Conservation (phyloP, 2,797 vertebrate genomes). For the Eremophila alpestris region DNA sequence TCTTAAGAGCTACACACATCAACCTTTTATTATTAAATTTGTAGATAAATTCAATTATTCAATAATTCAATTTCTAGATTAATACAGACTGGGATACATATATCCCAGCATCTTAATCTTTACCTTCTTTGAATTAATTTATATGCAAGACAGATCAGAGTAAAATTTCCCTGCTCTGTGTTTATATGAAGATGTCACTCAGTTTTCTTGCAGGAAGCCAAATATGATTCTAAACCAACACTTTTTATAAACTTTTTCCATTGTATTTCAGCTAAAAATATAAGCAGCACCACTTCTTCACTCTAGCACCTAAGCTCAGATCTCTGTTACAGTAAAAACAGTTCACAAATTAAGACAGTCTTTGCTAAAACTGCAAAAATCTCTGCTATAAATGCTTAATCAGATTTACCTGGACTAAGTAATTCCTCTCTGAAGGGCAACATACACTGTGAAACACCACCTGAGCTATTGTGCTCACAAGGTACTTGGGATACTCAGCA, state of each 20-base stretch:
- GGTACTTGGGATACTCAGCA: background rate
- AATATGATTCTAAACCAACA: background rate
- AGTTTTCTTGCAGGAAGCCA: background rate
- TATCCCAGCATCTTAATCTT: background rate
- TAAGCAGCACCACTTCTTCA: background rate
- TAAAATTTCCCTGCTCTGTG: background rate
- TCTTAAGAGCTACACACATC: background rate
- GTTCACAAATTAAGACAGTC: background rate
- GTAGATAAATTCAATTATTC: background rate
- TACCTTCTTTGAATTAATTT: background rate
- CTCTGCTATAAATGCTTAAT: background rate
- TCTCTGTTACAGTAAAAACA: background rate
- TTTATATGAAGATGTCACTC: background rate
- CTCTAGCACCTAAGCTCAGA: background rate
- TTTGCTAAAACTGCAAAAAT: background rate
- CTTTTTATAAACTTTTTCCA: background rate
- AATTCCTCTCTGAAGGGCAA: background rate
- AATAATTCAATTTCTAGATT: background rate
- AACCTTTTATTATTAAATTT: background rate
- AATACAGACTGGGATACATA: background rate
- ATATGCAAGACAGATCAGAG: background rate
- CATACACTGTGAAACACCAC: background rate
- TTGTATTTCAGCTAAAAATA: background rate
- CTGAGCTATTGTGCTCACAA: background rate
- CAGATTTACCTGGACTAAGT: background rate